phyloP scores from a whole-genome alignment of 2,113 vertebrate genomes.

The Gambusia holbrooki region DNA sequence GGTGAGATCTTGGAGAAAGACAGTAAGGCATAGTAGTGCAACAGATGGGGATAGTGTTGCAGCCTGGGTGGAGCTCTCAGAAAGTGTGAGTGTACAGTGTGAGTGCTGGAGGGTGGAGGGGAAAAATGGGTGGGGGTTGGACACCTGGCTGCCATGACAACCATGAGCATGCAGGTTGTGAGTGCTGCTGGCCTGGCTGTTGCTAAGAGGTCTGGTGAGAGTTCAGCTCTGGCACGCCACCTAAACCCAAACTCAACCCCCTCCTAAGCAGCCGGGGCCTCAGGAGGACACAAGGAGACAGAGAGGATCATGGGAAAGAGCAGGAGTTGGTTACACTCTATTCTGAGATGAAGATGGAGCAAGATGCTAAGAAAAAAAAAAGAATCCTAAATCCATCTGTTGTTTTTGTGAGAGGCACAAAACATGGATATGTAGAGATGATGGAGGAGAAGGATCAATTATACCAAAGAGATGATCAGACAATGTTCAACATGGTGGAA shows the following conservation, averaged over 20 bases:
- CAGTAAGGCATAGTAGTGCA: constrained; percentile 80
- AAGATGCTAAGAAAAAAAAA: constrained; percentile 11
- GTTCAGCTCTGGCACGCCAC: constrained; percentile 74
- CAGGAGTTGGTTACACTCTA: constrained; percentile 53
- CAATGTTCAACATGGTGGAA: neutral
- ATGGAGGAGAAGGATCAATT: neutral
- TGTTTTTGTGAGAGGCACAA: constrained; percentile 49
- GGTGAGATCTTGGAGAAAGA: constrained; percentile 25
- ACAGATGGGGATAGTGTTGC: constrained; percentile 79
- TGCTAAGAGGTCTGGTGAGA: constrained; percentile 65
- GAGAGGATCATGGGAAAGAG: constrained; percentile 65
- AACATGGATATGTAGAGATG: constrained; percentile 28
- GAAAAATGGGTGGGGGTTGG: neutral
- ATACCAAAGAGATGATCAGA: neutral
- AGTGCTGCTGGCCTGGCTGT: constrained; percentile 50
- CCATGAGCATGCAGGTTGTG: constrained; percentile 54
- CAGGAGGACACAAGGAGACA: constrained; percentile 43
- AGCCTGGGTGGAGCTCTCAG: constrained; percentile 73
- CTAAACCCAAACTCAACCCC: constrained; percentile 25
- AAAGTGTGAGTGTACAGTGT: constrained; percentile 41
- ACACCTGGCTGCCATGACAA: constrained; percentile 82
- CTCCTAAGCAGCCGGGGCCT: constrained; percentile 29
- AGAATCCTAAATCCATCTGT: constrained; percentile 54
- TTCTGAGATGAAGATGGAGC: constrained; percentile 60
- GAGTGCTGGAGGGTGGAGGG: constrained; percentile 7